Evolutionary conservation across 2,888 invertebrate genomes (phyloP).

Genomic region (Stenotaenia linearis): DNA sequence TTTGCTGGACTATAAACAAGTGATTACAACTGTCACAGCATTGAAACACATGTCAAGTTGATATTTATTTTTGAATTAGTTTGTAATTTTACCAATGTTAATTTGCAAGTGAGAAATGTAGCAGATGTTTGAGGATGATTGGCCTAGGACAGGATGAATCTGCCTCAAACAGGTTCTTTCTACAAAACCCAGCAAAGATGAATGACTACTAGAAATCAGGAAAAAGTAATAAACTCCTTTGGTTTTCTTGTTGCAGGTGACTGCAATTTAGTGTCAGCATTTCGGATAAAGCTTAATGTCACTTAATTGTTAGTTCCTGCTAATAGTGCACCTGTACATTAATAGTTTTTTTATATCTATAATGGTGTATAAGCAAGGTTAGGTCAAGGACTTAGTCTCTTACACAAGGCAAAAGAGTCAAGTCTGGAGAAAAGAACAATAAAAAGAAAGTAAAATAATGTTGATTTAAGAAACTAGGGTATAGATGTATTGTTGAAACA

Average conservation of each 20-base stretch:
- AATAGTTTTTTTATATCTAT: neutral
- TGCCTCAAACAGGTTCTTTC: neutral
- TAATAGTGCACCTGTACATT: neutral
- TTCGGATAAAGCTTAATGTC: neutral
- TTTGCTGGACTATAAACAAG: neutral
- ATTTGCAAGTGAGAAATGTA: neutral
- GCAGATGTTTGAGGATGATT: neutral
- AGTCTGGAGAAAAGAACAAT: neutral
- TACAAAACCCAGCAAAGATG: constrained; percentile 9
- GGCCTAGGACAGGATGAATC: neutral
- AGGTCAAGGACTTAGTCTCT: neutral
- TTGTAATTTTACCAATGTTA: neutral
- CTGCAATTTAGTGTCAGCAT: neutral
- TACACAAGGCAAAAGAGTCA: neutral
- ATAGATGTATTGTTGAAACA: neutral
- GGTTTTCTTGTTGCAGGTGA: neutral
- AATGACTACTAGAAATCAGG: neutral
- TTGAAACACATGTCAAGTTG: too few relatives aligned
- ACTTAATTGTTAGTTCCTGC: neutral
- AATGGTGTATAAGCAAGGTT: neutral
- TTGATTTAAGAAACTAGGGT: neutral
- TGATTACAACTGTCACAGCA: too few relatives aligned
- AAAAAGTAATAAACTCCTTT: neutral
- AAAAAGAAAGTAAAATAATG: neutral
- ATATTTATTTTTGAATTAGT: too few relatives aligned